Percentiles rank a stretch among this genome's conserved stretches.
Evolutionary conservation across 2,113 vertebrate genomes (phyloP).

Genomic region (Orthonyx spaldingii): DNA sequence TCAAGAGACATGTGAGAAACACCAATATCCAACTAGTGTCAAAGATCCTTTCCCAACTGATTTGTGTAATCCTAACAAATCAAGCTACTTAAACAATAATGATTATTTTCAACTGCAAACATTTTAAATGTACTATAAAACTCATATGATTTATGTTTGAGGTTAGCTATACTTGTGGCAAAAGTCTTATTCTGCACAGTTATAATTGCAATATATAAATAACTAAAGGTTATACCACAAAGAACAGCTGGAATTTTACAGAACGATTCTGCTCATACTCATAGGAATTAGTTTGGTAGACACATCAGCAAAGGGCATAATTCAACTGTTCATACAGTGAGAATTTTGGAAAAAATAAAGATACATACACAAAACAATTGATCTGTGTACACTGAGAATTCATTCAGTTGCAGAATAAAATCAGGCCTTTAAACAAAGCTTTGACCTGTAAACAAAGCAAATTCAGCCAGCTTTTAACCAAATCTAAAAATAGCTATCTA

Average conservation of each 20-base stretch:
- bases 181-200: slow-evolving; percentile 78
- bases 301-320: slow-evolving; percentile 73
- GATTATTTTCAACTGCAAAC: slow-evolving; percentile 51
- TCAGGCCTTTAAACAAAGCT: slow-evolving; percentile 75
- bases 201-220: slow-evolving; percentile 75
- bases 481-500: slow-evolving; percentile 72
- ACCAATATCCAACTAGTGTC: slow-evolving; percentile 32
- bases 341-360: slow-evolving; percentile 73
- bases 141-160: slow-evolving; percentile 33
- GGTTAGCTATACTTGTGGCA: slow-evolving; percentile 71
- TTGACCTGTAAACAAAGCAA: slow-evolving; percentile 78
- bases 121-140: slow-evolving; percentile 40
- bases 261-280: slow-evolving; percentile 73
- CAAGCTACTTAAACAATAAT: slow-evolving; percentile 73
- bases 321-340: slow-evolving; percentile 75
- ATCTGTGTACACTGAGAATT: slow-evolving; percentile 77
- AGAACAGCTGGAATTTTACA: slow-evolving; percentile 74
- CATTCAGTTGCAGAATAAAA: slow-evolving; percentile 79
- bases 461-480: slow-evolving; percentile 75
- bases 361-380: slow-evolving; percentile 76
- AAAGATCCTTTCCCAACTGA: slow-evolving; percentile 42
- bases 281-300: slow-evolving; percentile 71
- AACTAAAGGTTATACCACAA: slow-evolving; percentile 73
- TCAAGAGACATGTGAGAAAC: slow-evolving; percentile 40
- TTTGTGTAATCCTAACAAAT: slow-evolving; percentile 68